These are phyloP conservation scores for Manis crassicaudata DNA, from an alignment of 2,797 vertebrate species.

Conservation along the genomic window DNA sequence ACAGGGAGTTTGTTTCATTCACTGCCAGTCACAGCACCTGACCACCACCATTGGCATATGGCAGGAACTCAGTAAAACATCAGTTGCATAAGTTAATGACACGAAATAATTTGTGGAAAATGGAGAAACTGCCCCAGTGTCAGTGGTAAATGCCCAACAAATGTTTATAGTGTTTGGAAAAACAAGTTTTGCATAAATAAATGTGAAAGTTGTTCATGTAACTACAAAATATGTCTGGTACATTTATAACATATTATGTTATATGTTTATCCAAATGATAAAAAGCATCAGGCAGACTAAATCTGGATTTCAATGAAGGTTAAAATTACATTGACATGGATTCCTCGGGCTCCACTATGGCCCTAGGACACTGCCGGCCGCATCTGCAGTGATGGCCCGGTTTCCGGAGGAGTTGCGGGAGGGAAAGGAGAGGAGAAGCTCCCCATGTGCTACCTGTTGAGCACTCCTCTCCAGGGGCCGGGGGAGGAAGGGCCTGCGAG, in stretches of 20 bases:
- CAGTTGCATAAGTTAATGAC: not conserved
- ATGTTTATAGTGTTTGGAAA: slow-evolving; percentile 23
- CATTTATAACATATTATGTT: slow-evolving; percentile 3
- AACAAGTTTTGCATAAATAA: not conserved
- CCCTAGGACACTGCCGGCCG: too few species aligned
- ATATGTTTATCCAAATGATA: slow-evolving; percentile 41
- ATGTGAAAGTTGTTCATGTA: not conserved
- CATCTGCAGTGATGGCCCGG: too few species aligned
- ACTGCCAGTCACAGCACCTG: not conserved
- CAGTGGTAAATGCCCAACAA: not conserved
- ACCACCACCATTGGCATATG: not conserved
- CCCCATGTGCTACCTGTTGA: too few species aligned
- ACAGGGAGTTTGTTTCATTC: not conserved
- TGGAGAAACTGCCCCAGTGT: not conserved
- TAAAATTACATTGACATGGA: slow-evolving; percentile 15
- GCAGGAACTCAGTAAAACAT: not conserved
- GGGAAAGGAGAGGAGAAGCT: too few species aligned
- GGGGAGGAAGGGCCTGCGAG: too few species aligned
- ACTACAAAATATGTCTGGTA: slow-evolving; percentile 1
- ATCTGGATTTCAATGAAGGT: slow-evolving; percentile 34
- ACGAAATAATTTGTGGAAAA: not conserved
- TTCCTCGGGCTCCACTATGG: too few species aligned
- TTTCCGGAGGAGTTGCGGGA: too few species aligned
- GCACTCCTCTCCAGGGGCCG: too few species aligned
- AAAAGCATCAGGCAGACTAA: not conserved